These are phyloP conservation scores for Diarsia rubi DNA, from an alignment of 2,888 invertebrate species.

Conservation along the genomic window DNA sequence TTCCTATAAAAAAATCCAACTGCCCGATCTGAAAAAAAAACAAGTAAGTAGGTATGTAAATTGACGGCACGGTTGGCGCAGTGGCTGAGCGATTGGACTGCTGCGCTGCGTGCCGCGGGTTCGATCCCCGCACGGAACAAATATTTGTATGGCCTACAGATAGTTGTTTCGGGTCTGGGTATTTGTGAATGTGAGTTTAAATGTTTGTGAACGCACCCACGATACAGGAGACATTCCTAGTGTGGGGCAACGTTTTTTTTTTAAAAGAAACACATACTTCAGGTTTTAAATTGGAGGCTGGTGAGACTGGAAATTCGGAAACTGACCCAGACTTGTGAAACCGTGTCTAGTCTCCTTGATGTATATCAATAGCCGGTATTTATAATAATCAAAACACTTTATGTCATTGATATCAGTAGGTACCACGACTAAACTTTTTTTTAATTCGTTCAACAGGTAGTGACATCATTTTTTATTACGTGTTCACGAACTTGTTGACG, in stretches of 20 bases:
- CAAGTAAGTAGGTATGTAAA: not conserved
- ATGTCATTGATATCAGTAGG: constrained; percentile 10
- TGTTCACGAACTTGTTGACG: not conserved
- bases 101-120: too few species aligned
- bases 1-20: not conserved
- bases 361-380: not conserved
- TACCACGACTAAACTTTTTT: constrained; percentile 6
- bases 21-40: not conserved
- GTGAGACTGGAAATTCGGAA: not conserved
- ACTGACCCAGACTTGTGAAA: not conserved
- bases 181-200: too few species aligned
- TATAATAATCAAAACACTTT: not conserved
- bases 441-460: constrained; percentile 4
- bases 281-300: not conserved
- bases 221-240: too few species aligned
- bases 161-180: too few species aligned
- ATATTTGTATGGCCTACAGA: too few species aligned
- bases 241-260: too few species aligned
- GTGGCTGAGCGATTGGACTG: too few species aligned
- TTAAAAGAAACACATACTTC: too few species aligned
- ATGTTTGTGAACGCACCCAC: too few species aligned
- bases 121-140: too few species aligned
- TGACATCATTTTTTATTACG: constrained; percentile 34
- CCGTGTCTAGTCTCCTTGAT: not conserved
- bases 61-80: too few species aligned